A percentile compares a stretch with the other conserved stretches of the same genome.
Conservation (phyloP, 2,113 vertebrate genomes). For the human region DNA sequence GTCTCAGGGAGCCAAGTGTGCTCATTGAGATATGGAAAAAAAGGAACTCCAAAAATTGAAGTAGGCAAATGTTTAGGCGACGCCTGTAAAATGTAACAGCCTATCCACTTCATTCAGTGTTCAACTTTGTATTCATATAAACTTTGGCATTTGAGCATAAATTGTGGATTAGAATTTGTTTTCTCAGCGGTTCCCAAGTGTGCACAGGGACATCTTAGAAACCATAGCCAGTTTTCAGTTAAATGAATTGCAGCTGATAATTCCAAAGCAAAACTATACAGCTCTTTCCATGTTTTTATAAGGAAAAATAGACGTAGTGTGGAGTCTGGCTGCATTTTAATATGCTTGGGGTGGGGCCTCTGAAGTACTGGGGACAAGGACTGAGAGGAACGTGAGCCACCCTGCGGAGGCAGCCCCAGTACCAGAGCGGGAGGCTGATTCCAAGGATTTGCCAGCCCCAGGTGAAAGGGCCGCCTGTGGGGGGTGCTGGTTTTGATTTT, state of each 20-base stretch:
- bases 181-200: rapidly evolving
- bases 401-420: neutral
- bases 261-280: neutral
- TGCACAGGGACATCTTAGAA: neutral
- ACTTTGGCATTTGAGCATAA: neutral
- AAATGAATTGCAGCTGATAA: neutral
- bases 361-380: neutral
- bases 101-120: neutral
- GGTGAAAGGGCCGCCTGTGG: too few species aligned
- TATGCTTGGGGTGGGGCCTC: neutral
- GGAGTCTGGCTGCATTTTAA: neutral
- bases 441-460: rapidly evolving
- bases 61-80: neutral
- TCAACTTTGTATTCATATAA: rapidly evolving
- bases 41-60: neutral
- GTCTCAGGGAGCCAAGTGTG: neutral
- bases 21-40: neutral
- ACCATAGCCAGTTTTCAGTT: neutral
- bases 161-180: too few species aligned
- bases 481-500: neutral
- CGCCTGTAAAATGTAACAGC: rapidly evolving
- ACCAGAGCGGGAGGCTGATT: neutral
- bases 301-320: too few species aligned
- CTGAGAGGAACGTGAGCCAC: neutral
- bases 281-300: neutral